Conservation (phyloP, 2,797 vertebrate species). For the Rhincodon typus region DNA sequence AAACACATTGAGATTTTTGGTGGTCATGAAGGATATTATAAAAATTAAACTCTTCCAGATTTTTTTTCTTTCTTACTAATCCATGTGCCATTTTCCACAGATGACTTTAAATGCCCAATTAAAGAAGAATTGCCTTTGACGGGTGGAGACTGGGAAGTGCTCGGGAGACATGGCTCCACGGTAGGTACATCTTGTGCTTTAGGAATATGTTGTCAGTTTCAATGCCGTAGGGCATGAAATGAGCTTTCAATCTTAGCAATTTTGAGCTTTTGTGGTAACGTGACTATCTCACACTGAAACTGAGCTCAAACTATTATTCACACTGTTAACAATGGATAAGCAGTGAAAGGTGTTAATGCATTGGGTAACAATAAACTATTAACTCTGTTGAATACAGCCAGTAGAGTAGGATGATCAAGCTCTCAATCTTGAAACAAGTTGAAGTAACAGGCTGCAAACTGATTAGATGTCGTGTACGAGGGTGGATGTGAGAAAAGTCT, state of each 20-base stretch:
- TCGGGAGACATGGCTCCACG: slow-evolving; percentile 66
- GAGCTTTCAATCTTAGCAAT: background rate
- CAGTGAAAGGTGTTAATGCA: background rate
- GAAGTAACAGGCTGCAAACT: background rate
- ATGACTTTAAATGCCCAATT: slow-evolving; percentile 65
- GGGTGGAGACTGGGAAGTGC: slow-evolving; percentile 70
- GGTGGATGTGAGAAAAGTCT: background rate
- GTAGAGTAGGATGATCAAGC: background rate
- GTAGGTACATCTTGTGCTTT: slow-evolving; percentile 48
- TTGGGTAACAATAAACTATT: background rate
- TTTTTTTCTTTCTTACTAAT: background rate
- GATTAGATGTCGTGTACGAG: background rate
- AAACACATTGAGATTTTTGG: background rate
- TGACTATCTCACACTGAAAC: background rate
- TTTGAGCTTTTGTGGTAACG: background rate
- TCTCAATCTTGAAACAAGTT: background rate
- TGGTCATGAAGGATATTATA: background rate
- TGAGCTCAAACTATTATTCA: background rate
- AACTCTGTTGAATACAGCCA: background rate
- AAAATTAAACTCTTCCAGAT: background rate
- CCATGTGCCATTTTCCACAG: slow-evolving; percentile 47
- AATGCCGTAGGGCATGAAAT: background rate
- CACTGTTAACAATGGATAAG: too few relatives aligned
- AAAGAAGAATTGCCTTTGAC: slow-evolving; percentile 64
- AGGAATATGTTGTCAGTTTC: background rate